These are phyloP conservation scores for Phoxinus phoxinus DNA, from an alignment of 2,113 vertebrate species.

Conservation along the genomic window DNA sequence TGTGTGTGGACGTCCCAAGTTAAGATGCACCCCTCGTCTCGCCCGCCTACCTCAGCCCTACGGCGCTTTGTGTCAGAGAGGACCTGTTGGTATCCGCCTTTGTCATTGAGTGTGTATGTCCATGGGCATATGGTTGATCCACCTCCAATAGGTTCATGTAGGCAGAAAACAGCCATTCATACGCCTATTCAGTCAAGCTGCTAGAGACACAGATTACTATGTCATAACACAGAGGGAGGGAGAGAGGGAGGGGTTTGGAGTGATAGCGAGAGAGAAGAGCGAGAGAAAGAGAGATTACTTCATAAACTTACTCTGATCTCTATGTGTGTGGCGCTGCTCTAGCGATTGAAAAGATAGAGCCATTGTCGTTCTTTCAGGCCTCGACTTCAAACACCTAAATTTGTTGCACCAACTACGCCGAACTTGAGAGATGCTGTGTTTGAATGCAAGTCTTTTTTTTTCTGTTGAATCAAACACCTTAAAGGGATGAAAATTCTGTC, in stretches of 20 bases:
- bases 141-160: slow-evolving; percentile 97
- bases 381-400: slow-evolving; percentile 9
- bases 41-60: slow-evolving; percentile 29
- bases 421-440: neutral
- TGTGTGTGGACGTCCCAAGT: slow-evolving; percentile 52
- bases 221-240: slow-evolving; percentile 84
- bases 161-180: slow-evolving; percentile 98
- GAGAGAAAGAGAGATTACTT: slow-evolving; percentile 45
- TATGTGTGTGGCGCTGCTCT: slow-evolving; percentile 26
- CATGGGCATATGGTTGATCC: slow-evolving; percentile 96
- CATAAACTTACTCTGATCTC: slow-evolving; percentile 45
- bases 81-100: slow-evolving; percentile 72
- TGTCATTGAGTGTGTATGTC: slow-evolving; percentile 87
- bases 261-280: slow-evolving; percentile 18
- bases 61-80: slow-evolving; percentile 68
- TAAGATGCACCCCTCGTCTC: slow-evolving; percentile 64
- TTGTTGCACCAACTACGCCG: neutral
- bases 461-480: slow-evolving; percentile 1
- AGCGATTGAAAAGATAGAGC: slow-evolving; percentile 24
- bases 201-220: slow-evolving; percentile 91
- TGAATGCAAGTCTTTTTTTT: neutral
- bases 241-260: slow-evolving; percentile 40
- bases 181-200: slow-evolving; percentile 90
- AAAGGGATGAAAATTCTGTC: no score
- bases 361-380: slow-evolving; percentile 15